Conservation (phyloP, 2,888 invertebrate genomes). For the Lymantria dispar region DNA sequence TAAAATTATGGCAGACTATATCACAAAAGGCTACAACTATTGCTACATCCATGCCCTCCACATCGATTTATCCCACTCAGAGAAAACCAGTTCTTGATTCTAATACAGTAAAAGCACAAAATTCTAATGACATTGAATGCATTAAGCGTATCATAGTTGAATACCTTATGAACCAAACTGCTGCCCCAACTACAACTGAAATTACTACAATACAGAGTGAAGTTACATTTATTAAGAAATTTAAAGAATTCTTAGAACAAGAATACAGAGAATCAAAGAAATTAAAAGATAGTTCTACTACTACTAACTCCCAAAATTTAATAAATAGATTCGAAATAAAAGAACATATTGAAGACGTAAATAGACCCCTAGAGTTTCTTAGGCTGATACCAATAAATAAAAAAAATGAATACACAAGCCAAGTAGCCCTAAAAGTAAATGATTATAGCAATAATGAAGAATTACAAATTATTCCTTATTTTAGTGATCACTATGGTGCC, state of each 20-base stretch:
- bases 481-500: neutral
- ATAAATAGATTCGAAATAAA: neutral
- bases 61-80: neutral
- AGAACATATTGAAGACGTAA: neutral
- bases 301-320: neutral
- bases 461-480: neutral
- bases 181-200: conserved; percentile 16
- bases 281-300: neutral
- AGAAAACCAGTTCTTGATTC: neutral
- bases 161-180: conserved; percentile 28
- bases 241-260: conserved; percentile 18
- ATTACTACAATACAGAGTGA: conserved; percentile 9
- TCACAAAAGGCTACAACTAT: conserved; percentile 5
- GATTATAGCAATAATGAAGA: neutral
- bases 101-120: neutral
- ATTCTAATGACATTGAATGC: conserved; percentile 31
- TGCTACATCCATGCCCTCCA: neutral
- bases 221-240: conserved; percentile 20
- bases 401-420: neutral
- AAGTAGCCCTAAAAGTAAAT: neutral
- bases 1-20: conserved; percentile 34
- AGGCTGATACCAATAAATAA: neutral
- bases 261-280: neutral
- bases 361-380: neutral
- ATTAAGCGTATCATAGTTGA: conserved; percentile 37